phyloP scores from a whole-genome alignment of 1,140 invertebrate species.

The Lycorma delicatula region DNA sequence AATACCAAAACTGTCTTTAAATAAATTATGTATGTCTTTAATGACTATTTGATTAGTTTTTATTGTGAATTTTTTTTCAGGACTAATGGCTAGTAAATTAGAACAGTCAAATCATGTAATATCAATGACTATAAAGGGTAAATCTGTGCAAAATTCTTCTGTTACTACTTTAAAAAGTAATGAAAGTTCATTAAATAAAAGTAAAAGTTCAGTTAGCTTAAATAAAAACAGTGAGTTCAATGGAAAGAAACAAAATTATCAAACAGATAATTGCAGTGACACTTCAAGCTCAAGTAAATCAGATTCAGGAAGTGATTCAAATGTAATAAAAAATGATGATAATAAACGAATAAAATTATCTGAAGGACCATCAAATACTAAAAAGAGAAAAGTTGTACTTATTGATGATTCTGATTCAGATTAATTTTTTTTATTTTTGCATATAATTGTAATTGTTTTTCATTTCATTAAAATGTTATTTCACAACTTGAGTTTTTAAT shows the following conservation, averaged over 20 bases:
- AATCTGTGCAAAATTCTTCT: background rate
- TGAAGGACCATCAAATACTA: background rate
- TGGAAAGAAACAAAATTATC: background rate
- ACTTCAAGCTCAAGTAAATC: too few relatives aligned
- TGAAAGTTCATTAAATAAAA: background rate
- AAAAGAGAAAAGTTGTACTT: background rate
- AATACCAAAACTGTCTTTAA: background rate
- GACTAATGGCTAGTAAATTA: slow-evolving; percentile 3
- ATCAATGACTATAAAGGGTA: slow-evolving; percentile 10
- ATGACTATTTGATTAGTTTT: background rate
- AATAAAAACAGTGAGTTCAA: background rate
- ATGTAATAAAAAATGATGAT: background rate
- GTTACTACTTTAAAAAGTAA: background rate
- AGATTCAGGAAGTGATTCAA: background rate
- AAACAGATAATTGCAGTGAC: too few relatives aligned
- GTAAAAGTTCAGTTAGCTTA: background rate
- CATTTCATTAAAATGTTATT: background rate
- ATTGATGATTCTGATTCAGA: slow-evolving; percentile 5
- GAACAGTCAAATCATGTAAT: slow-evolving; percentile 6
- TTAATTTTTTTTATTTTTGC: background rate
- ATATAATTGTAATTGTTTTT: too few relatives aligned
- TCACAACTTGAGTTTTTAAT: background rate
- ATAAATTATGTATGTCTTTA: background rate
- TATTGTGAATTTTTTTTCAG: slow-evolving; percentile 1
- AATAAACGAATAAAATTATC: background rate